Percentiles rank a stretch among this genome's conserved stretches.
phyloP scores from a whole-genome alignment of 2,113 vertebrate species.

The Rhinoptilus africanus region DNA sequence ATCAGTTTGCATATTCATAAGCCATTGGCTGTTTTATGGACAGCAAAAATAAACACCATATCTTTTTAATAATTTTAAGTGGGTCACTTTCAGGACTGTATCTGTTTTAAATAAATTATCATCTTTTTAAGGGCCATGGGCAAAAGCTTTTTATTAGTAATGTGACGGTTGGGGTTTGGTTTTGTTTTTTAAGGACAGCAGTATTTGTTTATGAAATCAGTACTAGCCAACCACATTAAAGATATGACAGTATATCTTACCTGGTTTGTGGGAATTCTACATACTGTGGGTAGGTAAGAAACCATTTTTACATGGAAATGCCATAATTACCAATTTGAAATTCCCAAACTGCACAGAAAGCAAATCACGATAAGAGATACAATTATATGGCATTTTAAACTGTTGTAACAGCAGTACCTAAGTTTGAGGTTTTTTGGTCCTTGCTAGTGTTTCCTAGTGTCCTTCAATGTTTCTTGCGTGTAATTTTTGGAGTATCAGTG shows the following conservation, averaged over 20 bases:
- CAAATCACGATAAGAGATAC: not conserved
- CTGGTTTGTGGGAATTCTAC: not conserved
- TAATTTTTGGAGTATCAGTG: not conserved
- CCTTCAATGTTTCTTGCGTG: not conserved
- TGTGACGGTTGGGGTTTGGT: not conserved
- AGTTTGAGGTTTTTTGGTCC: not conserved
- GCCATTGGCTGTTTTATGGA: constrained; percentile 74
- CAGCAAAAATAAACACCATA: constrained; percentile 75
- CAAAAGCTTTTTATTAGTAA: constrained; percentile 55
- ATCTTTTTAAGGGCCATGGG: constrained; percentile 57
- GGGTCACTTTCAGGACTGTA: constrained; percentile 76
- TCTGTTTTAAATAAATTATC: constrained; percentile 80
- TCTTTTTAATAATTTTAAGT: constrained; percentile 81
- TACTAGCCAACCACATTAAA: not conserved
- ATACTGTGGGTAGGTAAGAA: not conserved
- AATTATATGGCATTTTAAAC: not conserved
- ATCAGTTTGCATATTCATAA: constrained; percentile 82
- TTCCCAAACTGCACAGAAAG: not conserved
- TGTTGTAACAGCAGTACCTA: not conserved
- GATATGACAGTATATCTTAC: not conserved
- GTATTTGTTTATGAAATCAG: not conserved
- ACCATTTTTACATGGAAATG: not conserved
- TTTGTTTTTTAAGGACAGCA: not conserved
- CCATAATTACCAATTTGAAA: not conserved
- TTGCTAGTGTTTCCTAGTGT: not conserved